phyloP scores from a whole-genome alignment of 2,888 invertebrate species.

The Exocentrus adspersus region DNA sequence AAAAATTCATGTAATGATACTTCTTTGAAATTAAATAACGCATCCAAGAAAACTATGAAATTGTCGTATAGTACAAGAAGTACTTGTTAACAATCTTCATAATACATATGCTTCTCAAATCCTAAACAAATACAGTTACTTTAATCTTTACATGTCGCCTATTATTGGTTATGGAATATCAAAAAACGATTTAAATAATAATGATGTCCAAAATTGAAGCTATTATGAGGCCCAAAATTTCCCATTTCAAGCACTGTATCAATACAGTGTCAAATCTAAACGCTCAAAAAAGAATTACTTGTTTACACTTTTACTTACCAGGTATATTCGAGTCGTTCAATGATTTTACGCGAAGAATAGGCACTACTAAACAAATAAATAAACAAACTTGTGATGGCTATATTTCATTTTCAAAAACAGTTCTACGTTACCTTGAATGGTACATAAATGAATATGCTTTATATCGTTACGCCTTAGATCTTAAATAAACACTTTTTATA shows the following conservation, averaged over 20 bases:
- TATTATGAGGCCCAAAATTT: too few relatives aligned
- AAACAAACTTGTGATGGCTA: background rate
- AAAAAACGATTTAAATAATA: too few relatives aligned
- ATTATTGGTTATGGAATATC: too few relatives aligned
- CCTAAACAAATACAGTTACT: too few relatives aligned
- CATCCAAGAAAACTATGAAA: too few relatives aligned
- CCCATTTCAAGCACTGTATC: background rate
- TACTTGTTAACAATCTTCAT: too few relatives aligned
- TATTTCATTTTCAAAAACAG: background rate
- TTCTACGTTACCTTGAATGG: background rate
- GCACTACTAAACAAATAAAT: background rate
- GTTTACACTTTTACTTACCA: background rate
- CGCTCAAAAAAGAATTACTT: background rate
- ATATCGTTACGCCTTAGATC: background rate
- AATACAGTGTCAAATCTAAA: background rate
- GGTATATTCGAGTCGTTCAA: background rate
- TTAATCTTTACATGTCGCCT: too few relatives aligned
- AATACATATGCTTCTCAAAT: too few relatives aligned
- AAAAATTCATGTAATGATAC: too few relatives aligned
- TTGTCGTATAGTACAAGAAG: too few relatives aligned
- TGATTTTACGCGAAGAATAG: background rate
- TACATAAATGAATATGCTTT: background rate
- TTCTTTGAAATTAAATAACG: slow-evolving; percentile 1
- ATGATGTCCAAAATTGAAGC: too few relatives aligned
- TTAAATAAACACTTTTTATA: background rate